Evolutionary conservation across 2,888 invertebrate genomes (phyloP).

Genomic region (Xylophagus ater): DNA sequence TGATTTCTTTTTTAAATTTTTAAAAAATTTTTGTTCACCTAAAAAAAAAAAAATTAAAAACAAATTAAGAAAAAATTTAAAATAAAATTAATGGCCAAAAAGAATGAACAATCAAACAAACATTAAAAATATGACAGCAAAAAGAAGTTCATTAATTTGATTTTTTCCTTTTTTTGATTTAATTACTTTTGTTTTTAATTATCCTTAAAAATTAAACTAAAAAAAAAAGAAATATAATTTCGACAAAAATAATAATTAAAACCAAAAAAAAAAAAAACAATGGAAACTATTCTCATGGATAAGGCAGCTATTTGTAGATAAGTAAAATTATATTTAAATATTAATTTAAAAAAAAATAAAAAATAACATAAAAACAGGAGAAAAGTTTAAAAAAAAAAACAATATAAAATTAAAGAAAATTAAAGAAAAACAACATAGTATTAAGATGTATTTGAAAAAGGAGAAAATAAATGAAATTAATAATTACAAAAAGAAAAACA

Average conservation of each 20-base stretch:
- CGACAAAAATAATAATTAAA: neutral
- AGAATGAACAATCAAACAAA: neutral
- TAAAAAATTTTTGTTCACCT: neutral
- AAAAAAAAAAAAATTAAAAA: neutral
- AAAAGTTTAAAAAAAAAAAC: neutral
- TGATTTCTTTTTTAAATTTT: too few relatives aligned
- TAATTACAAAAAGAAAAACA: neutral
- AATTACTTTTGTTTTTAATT: conserved; percentile 7
- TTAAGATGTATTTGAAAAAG: neutral
- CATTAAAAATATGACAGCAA: neutral
- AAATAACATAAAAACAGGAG: conserved; percentile 7
- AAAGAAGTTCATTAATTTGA: neutral
- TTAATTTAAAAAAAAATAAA: conserved; percentile 8
- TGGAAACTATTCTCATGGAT: conserved; percentile 36
- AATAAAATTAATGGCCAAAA: neutral
- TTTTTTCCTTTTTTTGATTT: conserved; percentile 7
- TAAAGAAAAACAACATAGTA: neutral
- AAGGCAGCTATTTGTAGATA: conserved; percentile 41
- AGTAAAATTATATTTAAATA: conserved; percentile 22
- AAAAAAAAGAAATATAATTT: conserved; percentile 5
- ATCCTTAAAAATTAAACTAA: conserved; percentile 5
- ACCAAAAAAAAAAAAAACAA: conserved; percentile 9
- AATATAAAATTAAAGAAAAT: neutral
- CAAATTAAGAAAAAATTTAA: neutral
- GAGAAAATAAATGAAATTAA: neutral